phyloP scores from a whole-genome alignment of 2,113 vertebrate genomes.

The Aplodontia rufa region DNA sequence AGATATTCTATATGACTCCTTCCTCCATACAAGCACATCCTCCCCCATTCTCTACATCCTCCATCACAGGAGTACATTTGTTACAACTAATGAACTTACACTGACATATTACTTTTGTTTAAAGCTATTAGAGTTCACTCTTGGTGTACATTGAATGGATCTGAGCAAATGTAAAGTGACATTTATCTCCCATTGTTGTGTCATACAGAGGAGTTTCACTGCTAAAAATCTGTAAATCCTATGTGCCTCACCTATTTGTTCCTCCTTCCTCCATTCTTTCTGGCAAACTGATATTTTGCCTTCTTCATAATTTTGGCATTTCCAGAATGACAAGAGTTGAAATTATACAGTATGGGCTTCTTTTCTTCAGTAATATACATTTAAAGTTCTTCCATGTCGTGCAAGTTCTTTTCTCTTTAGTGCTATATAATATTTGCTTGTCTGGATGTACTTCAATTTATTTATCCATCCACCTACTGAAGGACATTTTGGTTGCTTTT shows the following conservation, averaged over 20 bases:
- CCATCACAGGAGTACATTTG: neutral
- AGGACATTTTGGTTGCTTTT: neutral
- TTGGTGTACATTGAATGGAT: neutral
- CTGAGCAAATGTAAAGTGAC: neutral
- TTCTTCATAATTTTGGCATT: neutral
- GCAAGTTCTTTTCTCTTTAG: neutral
- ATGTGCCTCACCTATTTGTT: neutral
- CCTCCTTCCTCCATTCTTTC: too few relatives aligned
- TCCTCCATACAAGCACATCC: neutral
- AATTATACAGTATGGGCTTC: neutral
- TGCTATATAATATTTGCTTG: neutral
- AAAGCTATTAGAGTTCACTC: neutral
- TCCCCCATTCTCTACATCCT: neutral
- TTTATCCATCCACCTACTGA: neutral
- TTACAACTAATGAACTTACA: neutral
- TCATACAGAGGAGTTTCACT: neutral
- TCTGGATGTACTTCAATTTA: neutral
- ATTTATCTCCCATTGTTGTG: neutral
- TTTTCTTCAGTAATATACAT: neutral
- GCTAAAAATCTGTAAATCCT: neutral
- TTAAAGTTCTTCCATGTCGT: neutral
- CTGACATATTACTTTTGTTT: neutral
- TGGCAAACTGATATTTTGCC: neutral
- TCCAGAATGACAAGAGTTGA: neutral
- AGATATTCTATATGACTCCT: neutral